phyloP scores from a whole-genome alignment of 2,113 vertebrate genomes.

The Chascanopsetta lugubris region DNA sequence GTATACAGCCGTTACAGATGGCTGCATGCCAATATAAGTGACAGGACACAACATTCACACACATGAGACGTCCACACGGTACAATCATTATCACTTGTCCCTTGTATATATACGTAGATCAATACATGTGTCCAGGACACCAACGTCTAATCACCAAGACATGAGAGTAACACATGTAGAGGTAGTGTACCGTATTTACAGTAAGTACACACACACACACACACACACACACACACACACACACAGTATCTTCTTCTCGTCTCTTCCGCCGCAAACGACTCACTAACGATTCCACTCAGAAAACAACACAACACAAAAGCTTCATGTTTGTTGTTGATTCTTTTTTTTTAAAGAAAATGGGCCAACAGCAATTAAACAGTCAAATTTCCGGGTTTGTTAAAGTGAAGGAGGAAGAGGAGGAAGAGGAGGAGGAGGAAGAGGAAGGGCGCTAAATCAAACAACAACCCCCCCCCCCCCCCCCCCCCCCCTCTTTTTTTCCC shows the following conservation, averaged over 20 bases:
- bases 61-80: too few species aligned
- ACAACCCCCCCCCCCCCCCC: slow-evolving; percentile 52
- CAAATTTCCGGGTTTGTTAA: slow-evolving; percentile 55
- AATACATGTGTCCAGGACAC: neutral
- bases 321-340: slow-evolving; percentile 57
- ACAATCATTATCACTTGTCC: neutral
- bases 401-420: slow-evolving; percentile 11
- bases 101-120: neutral
- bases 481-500: too few species aligned
- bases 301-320: slow-evolving; percentile 28
- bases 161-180: too few species aligned
- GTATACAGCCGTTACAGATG: neutral
- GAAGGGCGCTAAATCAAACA: slow-evolving; percentile 22
- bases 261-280: slow-evolving; percentile 48
- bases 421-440: neutral
- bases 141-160: neutral
- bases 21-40: neutral
- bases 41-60: too few species aligned
- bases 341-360: slow-evolving; percentile 36
- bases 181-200: too few species aligned
- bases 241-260: slow-evolving; percentile 48
- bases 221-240: too few species aligned
- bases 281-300: too few species aligned
- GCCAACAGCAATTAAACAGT: slow-evolving; percentile 51
- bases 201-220: slow-evolving; percentile 1